Conservation (phyloP, 2,888 invertebrate genomes). For the Diadegma fenestrale region DNA sequence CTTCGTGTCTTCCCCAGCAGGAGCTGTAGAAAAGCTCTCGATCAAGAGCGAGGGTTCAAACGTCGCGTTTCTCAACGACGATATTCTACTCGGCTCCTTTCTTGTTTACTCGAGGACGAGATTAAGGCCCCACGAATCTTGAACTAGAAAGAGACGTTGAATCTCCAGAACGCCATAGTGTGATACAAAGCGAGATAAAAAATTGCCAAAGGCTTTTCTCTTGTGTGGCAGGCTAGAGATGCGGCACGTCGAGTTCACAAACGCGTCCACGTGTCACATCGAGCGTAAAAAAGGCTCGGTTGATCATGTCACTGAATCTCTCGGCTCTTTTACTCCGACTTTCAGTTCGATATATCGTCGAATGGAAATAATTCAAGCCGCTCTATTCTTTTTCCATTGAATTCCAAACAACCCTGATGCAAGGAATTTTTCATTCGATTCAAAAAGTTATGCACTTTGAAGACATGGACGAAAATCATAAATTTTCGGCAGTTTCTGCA, state of each 20-base stretch:
- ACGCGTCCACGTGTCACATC: slow-evolving; percentile 44
- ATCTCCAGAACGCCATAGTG: slow-evolving; percentile 21
- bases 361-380: background rate
- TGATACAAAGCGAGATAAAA: slow-evolving; percentile 22
- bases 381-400: background rate
- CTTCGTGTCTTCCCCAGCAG: slow-evolving; percentile 25
- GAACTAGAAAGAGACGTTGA: background rate
- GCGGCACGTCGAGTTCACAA: slow-evolving; percentile 13
- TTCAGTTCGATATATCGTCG: slow-evolving; percentile 9
- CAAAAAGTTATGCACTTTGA: background rate
- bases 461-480: background rate
- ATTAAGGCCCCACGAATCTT: slow-evolving; percentile 42
- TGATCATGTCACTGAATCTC: slow-evolving; percentile 40
- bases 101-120: slow-evolving; percentile 60
- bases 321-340: slow-evolving; percentile 4
- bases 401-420: background rate
- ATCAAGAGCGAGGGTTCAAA: slow-evolving; percentile 38
- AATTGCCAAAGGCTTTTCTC: background rate
- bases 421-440: background rate
- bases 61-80: slow-evolving; percentile 35
- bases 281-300: slow-evolving; percentile 50
- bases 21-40: slow-evolving; percentile 34
- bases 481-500: background rate
- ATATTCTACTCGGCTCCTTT: slow-evolving; percentile 29
- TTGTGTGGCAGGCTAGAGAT: background rate